Conservation (phyloP, 1,140 invertebrate species). For the Drosophila kurseongensis region DNA sequence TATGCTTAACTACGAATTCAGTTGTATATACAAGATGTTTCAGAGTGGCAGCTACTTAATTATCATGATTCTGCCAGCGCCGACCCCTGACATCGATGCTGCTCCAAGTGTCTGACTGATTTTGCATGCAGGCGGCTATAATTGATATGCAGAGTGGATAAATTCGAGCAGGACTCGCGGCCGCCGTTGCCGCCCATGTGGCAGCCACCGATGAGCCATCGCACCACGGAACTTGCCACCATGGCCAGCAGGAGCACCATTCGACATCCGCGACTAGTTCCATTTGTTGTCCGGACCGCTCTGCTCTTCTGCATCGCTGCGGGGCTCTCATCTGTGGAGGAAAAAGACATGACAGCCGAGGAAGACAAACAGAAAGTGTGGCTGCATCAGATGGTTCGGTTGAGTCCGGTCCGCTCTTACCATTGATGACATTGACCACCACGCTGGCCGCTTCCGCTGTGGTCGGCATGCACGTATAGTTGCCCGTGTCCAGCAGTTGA, state of each 20-base stretch:
- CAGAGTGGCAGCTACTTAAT: constrained; percentile 47
- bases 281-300: constrained; percentile 26
- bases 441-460: constrained; percentile 92
- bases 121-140: constrained; percentile 42
- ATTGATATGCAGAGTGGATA: constrained; percentile 73
- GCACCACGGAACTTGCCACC: constrained; percentile 65
- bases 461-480: constrained; percentile 94
- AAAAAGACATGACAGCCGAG: not conserved
- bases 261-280: constrained; percentile 10
- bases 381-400: not conserved
- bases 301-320: constrained; percentile 93
- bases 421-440: constrained; percentile 95
- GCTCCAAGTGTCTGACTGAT: constrained; percentile 11
- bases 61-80: constrained; percentile 56
- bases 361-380: constrained; percentile 4
- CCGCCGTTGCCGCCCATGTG: constrained; percentile 4
- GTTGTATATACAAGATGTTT: constrained; percentile 43
- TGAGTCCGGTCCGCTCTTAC: constrained; percentile 85
- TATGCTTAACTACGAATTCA: constrained; percentile 40
- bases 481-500: constrained; percentile 91
- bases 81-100: constrained; percentile 5
- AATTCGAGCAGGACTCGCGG: constrained; percentile 29
- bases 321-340: constrained; percentile 90
- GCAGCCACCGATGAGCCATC: constrained; percentile 52
- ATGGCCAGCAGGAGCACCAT: constrained; percentile 47